Evolutionary conservation across 2,113 vertebrate species (phyloP).

Genomic region (Probosciger aterrimus): DNA sequence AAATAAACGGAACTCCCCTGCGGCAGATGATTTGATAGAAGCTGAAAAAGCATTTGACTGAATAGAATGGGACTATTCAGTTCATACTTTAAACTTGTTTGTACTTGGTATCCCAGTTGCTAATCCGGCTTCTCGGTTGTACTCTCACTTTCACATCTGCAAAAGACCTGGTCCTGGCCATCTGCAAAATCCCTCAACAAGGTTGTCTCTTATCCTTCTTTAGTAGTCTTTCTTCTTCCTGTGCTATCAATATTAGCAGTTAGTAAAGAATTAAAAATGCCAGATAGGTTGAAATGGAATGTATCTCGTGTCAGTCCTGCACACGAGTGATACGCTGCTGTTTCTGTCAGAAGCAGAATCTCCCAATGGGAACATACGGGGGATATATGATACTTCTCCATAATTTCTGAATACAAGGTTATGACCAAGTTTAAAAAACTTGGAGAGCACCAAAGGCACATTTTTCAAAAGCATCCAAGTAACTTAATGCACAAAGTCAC

Average conservation of each 20-base stretch:
- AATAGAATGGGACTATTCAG: constrained; percentile 54
- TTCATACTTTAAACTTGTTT: constrained; percentile 12
- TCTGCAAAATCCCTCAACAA: neutral
- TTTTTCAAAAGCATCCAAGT: neutral
- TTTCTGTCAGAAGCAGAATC: neutral
- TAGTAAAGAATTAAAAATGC: neutral
- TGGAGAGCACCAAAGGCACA: neutral
- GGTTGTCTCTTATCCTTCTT: neutral
- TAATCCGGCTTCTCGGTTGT: constrained; percentile 39
- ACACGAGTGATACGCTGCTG: fast-evolving
- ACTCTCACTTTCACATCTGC: constrained; percentile 7
- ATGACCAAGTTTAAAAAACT: neutral
- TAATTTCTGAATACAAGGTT: neutral
- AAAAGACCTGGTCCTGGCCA: neutral
- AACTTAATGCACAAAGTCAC: neutral
- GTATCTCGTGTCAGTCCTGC: neutral
- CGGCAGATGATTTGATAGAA: constrained; percentile 53
- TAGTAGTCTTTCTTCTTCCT: neutral
- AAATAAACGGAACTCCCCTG: constrained; percentile 38
- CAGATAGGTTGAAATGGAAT: neutral
- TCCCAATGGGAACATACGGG: fast-evolving
- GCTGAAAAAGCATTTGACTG: constrained; percentile 50
- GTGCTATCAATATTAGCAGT: neutral
- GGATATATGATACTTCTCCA: neutral
- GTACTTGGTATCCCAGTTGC: neutral